A percentile compares a stretch with the other conserved stretches of the same genome.
These are phyloP conservation scores for Caenorhabditis sp. DNA, from an alignment of 2,888 invertebrate species.

Conservation along the genomic window DNA sequence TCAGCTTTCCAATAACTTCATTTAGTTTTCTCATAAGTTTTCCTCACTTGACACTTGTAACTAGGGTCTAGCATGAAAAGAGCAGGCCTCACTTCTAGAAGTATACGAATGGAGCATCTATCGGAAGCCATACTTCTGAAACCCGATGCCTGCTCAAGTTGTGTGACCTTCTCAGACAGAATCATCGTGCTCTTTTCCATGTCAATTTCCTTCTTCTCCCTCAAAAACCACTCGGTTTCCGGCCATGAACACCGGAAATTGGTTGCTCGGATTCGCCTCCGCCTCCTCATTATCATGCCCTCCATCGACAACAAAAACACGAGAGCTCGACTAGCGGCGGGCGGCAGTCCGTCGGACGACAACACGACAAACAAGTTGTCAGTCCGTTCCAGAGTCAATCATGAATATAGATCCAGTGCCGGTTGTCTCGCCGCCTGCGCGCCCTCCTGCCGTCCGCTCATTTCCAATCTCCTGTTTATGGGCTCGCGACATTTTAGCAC, in stretches of 20 bases:
- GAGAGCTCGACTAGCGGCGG: slow-evolving; percentile 7
- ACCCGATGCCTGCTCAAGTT: slow-evolving; percentile 1
- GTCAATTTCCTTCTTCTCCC: slow-evolving; percentile 1
- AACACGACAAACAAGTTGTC: slow-evolving; percentile 18
- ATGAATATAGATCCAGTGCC: slow-evolving; percentile 36
- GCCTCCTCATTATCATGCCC: slow-evolving; percentile 41
- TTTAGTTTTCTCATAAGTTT: too few species aligned
- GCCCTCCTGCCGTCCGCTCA: slow-evolving; percentile 19
- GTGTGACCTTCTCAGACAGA: neutral
- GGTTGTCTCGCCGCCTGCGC: slow-evolving; percentile 13
- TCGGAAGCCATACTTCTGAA: slow-evolving; percentile 25
- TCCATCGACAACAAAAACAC: slow-evolving; percentile 49
- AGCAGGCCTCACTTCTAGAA: too few species aligned
- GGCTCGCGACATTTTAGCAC: slow-evolving; percentile 55
- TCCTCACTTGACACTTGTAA: too few species aligned
- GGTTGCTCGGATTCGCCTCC: slow-evolving; percentile 2
- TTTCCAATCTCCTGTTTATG: slow-evolving; percentile 55
- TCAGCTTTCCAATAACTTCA: neutral
- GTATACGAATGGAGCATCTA: too few species aligned
- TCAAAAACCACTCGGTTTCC: slow-evolving; percentile 31
- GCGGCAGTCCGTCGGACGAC: too few species aligned
- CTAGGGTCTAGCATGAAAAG: too few species aligned
- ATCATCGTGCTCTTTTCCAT: slow-evolving; percentile 4
- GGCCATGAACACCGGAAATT: slow-evolving; percentile 50
- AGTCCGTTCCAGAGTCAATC: slow-evolving; percentile 18